Percentiles rank a stretch among this genome's conserved stretches.
phyloP scores from a whole-genome alignment of 2,797 vertebrate species.

The Oophaga sylvatica region DNA sequence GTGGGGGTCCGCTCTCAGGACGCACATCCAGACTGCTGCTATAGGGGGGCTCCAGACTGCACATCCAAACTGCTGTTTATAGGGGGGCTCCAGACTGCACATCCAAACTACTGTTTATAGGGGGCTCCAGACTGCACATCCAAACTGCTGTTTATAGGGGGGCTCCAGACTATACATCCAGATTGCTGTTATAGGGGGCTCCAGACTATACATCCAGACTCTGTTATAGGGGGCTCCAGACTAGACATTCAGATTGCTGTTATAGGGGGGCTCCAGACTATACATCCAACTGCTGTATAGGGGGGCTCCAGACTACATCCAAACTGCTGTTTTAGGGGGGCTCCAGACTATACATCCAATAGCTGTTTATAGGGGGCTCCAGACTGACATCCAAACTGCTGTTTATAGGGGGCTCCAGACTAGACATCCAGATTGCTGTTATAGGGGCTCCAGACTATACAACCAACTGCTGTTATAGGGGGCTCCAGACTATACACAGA shows the following conservation, averaged over 20 bases:
- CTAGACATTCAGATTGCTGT: too few relatives aligned
- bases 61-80: background rate
- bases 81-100: background rate
- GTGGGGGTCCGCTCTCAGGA: too few relatives aligned
- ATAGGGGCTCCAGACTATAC: background rate
- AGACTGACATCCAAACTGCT: background rate
- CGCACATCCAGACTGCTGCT: background rate
- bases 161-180: background rate
- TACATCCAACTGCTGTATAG: too few relatives aligned
- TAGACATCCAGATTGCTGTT: too few relatives aligned
- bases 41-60: background rate
- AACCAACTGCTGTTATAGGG: background rate
- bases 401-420: background rate
- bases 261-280: background rate
- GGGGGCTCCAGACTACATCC: background rate
- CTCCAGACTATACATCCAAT: background rate
- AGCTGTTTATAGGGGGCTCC: background rate
- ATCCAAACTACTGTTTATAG: background rate
- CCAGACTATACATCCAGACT: background rate
- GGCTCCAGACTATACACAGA: background rate
- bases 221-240: background rate
- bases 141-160: background rate
- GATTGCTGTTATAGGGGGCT: background rate
- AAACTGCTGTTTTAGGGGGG: background rate
- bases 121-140: background rate